Evolutionary conservation across 64 coral and sea anemone species (phyloP).

Genomic region (Actinia equina): DNA sequence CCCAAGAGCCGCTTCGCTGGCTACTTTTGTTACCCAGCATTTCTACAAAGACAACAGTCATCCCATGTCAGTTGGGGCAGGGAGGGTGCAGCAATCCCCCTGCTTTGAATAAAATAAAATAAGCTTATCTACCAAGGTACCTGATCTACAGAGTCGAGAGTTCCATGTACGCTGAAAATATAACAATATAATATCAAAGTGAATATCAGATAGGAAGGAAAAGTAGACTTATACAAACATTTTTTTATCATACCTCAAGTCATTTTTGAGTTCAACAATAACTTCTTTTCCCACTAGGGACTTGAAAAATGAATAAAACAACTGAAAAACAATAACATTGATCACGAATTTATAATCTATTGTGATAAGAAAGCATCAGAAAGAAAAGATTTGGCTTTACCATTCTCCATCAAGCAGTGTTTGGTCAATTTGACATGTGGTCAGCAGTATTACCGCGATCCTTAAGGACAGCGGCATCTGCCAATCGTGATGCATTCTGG

Average conservation of each 20-base stretch:
- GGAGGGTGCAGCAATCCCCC: too few species aligned
- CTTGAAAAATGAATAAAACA: constrained; percentile 99
- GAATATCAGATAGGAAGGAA: neutral
- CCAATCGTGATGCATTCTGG: neutral
- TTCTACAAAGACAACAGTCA: too few species aligned
- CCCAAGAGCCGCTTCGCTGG: too few species aligned
- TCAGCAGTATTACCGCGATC: constrained; percentile 37
- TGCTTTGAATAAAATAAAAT: too few species aligned
- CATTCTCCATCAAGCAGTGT: too few species aligned
- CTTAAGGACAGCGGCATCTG: neutral
- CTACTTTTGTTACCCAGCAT: too few species aligned
- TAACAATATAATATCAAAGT: neutral
- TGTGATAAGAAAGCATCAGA: neutral
- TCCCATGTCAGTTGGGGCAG: too few species aligned
- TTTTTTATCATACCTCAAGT: constrained; percentile 56
- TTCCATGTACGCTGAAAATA: constrained; percentile 83
- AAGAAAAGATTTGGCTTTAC: neutral
- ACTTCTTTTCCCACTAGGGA: constrained; percentile 98
- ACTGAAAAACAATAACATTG: constrained; percentile 21
- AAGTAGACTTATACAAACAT: too few species aligned
- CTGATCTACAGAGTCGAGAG: constrained; percentile 95
- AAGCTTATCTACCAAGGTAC: constrained; percentile 30
- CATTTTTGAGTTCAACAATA: constrained; percentile 97
- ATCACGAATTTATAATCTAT: neutral
- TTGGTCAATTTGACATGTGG: neutral